These are phyloP conservation scores for Vidua macroura DNA, from an alignment of 2,113 vertebrate species.

Conservation along the genomic window DNA sequence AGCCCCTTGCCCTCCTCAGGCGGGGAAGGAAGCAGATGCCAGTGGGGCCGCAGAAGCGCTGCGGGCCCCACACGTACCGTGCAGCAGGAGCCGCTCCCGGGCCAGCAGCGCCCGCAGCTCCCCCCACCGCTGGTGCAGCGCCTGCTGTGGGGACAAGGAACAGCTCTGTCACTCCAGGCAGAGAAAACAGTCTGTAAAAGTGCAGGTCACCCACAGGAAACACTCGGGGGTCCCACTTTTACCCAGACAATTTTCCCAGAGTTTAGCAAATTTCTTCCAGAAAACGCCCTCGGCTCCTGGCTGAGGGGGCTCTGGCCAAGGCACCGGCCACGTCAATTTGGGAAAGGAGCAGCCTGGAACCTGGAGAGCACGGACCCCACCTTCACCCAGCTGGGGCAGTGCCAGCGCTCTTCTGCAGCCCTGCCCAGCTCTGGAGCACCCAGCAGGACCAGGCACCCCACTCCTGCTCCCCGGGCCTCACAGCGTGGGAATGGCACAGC, in stretches of 20 bases:
- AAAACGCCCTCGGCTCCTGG: rapidly evolving
- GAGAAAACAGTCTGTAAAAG: rapidly evolving
- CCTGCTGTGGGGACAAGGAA: conserved; percentile 74
- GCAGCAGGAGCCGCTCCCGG: conserved; percentile 83
- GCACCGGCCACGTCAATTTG: rapidly evolving
- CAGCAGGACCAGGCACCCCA: rapidly evolving
- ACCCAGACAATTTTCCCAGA: rapidly evolving
- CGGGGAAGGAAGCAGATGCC: neutral
- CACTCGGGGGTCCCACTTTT: rapidly evolving
- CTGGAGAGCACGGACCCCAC: neutral
- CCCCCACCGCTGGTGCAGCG: conserved; percentile 80
- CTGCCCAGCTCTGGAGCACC: rapidly evolving
- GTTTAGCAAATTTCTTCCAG: neutral
- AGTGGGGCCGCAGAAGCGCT: rapidly evolving
- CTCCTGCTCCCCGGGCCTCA: rapidly evolving
- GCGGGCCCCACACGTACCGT: conserved; percentile 74
- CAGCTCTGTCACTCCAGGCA: neutral
- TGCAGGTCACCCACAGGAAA: neutral
- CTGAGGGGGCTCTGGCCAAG: neutral
- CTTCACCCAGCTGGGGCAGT: neutral
- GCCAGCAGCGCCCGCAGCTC: conserved; percentile 82
- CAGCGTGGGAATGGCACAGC: rapidly evolving
- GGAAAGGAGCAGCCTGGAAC: neutral
- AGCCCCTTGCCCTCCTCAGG: neutral
- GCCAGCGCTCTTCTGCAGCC: neutral